Percentiles rank a stretch among this genome's conserved stretches.
Evolutionary conservation across 2,888 invertebrate genomes (phyloP).

Genomic region (Chalcosyrphus nemorum): DNA sequence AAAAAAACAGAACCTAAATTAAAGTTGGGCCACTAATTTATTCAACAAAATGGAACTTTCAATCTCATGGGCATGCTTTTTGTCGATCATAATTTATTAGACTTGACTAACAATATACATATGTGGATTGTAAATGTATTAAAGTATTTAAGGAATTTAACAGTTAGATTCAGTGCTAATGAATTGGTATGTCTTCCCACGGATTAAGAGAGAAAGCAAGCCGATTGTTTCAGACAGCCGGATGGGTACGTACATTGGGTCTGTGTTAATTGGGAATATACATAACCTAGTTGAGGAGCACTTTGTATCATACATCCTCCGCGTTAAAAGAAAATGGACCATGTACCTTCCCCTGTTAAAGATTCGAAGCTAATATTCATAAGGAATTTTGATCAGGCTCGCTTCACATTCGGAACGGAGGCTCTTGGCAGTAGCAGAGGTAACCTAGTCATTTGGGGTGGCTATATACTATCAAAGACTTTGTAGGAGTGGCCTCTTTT

Average conservation of each 20-base stretch:
- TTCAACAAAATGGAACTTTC: neutral
- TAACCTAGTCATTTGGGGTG: too few species aligned
- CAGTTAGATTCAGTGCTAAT: neutral
- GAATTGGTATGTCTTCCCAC: neutral
- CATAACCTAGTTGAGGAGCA: neutral
- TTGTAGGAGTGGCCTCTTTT: too few species aligned
- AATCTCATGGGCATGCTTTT: neutral
- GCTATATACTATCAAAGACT: too few species aligned
- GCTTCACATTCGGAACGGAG: too few species aligned
- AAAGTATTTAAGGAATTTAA: conserved; percentile 1
- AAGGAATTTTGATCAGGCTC: too few species aligned
- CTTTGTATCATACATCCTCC: too few species aligned
- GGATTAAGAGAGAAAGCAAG: neutral
- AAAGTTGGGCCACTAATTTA: neutral
- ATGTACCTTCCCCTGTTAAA: too few species aligned
- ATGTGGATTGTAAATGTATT: neutral
- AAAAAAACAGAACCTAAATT: neutral
- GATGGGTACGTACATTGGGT: too few species aligned
- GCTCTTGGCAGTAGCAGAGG: too few species aligned
- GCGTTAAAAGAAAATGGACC: too few species aligned
- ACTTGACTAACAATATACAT: neutral
- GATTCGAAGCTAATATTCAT: too few species aligned
- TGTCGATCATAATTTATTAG: conserved; percentile 6
- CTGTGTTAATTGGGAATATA: neutral
- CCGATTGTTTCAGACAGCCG: neutral